Evolutionary conservation across 2,113 vertebrate species (phyloP).

Genomic region (Scytalopus superciliaris): DNA sequence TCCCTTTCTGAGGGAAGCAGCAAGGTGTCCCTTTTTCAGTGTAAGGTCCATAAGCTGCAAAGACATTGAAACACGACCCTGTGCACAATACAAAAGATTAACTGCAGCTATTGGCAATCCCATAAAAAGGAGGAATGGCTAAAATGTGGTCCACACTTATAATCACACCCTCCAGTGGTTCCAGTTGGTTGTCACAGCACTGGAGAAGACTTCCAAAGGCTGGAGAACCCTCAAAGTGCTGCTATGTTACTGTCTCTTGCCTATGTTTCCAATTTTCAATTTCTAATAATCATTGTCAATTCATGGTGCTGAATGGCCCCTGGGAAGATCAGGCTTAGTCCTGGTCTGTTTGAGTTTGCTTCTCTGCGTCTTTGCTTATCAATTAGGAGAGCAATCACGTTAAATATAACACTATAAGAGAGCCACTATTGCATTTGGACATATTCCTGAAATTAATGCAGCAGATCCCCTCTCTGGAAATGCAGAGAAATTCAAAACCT

Average conservation of each 20-base stretch:
- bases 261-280: background rate
- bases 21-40: background rate
- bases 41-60: background rate
- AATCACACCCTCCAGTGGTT: background rate
- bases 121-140: background rate
- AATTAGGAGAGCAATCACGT: background rate
- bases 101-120: background rate
- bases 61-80: background rate
- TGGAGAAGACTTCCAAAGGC: background rate
- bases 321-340: background rate
- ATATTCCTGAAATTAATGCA: background rate
- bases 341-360: background rate
- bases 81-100: rapidly evolving
- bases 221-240: background rate
- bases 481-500: background rate
- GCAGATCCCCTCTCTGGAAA: background rate
- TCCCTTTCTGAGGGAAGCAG: background rate
- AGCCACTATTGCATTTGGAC: background rate
- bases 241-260: background rate
- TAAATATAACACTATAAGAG: background rate
- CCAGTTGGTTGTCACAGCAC: background rate
- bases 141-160: background rate
- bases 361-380: background rate
- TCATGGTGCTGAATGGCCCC: background rate
- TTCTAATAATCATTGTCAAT: background rate